Conservation (phyloP, 2,888 invertebrate genomes). For the Zaprionus lineosus region DNA sequence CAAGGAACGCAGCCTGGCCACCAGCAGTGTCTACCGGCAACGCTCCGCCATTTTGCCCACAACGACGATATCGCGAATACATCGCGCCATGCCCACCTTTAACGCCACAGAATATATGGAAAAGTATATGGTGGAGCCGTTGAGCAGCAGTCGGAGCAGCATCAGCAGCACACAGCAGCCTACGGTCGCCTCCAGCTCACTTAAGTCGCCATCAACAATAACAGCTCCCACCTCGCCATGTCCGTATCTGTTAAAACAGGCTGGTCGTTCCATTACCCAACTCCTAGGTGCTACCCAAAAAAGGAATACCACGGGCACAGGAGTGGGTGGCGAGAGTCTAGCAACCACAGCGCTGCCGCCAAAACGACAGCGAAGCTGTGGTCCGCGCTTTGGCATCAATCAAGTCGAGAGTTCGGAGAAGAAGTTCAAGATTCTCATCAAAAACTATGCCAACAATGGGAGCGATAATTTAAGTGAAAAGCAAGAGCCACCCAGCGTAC, state of each 20-base stretch:
- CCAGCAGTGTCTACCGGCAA: slow-evolving; percentile 67
- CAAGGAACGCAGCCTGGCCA: slow-evolving; percentile 69
- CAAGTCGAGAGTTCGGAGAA: slow-evolving; percentile 44
- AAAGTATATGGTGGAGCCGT: slow-evolving; percentile 66
- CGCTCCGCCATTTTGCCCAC: slow-evolving; percentile 58
- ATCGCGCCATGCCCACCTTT: slow-evolving; percentile 80
- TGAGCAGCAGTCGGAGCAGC: slow-evolving; percentile 69
- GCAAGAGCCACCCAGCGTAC: slow-evolving; percentile 22
- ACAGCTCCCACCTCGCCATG: slow-evolving; percentile 35
- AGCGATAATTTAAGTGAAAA: slow-evolving; percentile 40
- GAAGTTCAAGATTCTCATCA: slow-evolving; percentile 70
- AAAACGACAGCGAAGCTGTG: slow-evolving; percentile 79
- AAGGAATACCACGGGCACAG: slow-evolving; percentile 35
- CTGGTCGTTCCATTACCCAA: slow-evolving; percentile 70
- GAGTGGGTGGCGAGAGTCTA: slow-evolving; percentile 12
- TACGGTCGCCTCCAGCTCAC: neutral
- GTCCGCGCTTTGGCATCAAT: slow-evolving; percentile 60
- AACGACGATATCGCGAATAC: slow-evolving; percentile 66
- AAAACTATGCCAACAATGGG: slow-evolving; percentile 53
- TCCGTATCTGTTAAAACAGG: slow-evolving; percentile 63
- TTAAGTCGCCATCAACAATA: slow-evolving; percentile 24
- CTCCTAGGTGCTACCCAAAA: slow-evolving; percentile 55
- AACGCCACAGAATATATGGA: slow-evolving; percentile 81
- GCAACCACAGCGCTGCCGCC: slow-evolving; percentile 38
- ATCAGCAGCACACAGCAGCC: slow-evolving; percentile 46